Base-by-base conservation (phyloP, 2,797 vertebrate genomes). In the Pangasius sanitwongsei region DNA sequence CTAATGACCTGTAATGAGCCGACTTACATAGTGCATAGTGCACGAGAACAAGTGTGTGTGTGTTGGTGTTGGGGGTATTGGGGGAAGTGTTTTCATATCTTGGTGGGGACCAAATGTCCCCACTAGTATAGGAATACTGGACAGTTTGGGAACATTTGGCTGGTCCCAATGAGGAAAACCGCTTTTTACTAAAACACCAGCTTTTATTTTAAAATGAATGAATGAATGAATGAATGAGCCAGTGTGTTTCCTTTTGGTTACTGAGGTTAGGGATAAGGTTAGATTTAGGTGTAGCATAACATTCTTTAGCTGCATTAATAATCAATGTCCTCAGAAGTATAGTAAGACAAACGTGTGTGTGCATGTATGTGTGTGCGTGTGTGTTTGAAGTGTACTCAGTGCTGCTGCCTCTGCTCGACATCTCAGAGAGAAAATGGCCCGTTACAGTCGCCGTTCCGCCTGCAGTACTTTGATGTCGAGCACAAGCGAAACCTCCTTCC, bases 401-500 rank as follows among this genome's bases (percentile, higher is more conserved):
- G 81, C 87, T 89, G 91, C 91, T 94, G 90, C 92, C 89, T 90
- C 82, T 67, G 41, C 67, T 89, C 88, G 75, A 89, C 75, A 96
- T 96, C 94, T 96, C 94, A 95, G 92, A 95, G 96, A 94, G 86
- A 95, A 95, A 94, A 96, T 96, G 94, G 95, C 85, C 90, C 67
- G 69, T 90, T 93, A 92, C 94, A 95, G 95, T 95, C 92, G 94
- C 91, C 86, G 63, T 93, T 94, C 94, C 93, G 93, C 94, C 94
- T 94, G 91, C n/a, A 90, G 89, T 83, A 59, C 94, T 96, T 96
- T 96, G 96, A 96, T 95, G 95, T 94, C 89, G 86, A 82, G 91
- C 92, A 69, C 91, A 90, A 94, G 94, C 93, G 88, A 93, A 95
- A 95, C 93, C 82, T 90, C 63, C 78, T 96, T 96, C 95, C 95